These are phyloP conservation scores for Fratercula arctica DNA, from an alignment of 2,797 vertebrate genomes.

Conservation along the genomic window DNA sequence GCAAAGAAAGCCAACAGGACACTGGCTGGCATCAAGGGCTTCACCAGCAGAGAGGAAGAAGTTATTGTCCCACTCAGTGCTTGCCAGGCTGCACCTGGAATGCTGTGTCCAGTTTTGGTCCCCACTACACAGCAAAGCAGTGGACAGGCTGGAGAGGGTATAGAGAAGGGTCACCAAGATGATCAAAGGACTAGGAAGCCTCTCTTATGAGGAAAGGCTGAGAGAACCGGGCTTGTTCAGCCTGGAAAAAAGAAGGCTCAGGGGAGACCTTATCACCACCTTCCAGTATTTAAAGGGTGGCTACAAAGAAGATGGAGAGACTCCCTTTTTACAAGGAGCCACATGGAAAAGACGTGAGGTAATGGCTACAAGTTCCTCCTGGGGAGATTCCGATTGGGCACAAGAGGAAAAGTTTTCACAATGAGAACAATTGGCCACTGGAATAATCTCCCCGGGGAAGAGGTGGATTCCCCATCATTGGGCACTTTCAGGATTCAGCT, in stretches of 20 bases:
- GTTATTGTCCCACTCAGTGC: not conserved
- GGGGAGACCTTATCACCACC: not conserved
- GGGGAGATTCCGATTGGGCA: too few relatives aligned
- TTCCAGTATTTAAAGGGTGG: not conserved
- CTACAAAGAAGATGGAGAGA: not conserved
- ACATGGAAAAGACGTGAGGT: not conserved
- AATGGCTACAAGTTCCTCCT: not conserved
- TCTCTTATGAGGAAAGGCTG: not conserved
- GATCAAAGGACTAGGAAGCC: not conserved
- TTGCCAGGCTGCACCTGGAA: not conserved
- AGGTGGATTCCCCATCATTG: not conserved
- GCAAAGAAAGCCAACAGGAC: not conserved
- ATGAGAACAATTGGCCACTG: not conserved
- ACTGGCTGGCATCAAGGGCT: not conserved
- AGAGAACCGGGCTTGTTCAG: not conserved
- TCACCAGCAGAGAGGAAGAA: not conserved
- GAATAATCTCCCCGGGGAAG: not conserved
- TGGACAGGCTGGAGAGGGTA: not conserved
- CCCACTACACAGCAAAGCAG: not conserved
- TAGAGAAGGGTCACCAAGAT: not conserved
- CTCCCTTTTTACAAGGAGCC: not conserved
- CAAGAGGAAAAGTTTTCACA: not conserved
- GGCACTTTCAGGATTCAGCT: not conserved
- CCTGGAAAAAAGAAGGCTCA: not conserved
- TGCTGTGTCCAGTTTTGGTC: not conserved